Evolutionary conservation across 1,140 invertebrate species (phyloP).

Genomic region (Chironomus striatipennis): DNA sequence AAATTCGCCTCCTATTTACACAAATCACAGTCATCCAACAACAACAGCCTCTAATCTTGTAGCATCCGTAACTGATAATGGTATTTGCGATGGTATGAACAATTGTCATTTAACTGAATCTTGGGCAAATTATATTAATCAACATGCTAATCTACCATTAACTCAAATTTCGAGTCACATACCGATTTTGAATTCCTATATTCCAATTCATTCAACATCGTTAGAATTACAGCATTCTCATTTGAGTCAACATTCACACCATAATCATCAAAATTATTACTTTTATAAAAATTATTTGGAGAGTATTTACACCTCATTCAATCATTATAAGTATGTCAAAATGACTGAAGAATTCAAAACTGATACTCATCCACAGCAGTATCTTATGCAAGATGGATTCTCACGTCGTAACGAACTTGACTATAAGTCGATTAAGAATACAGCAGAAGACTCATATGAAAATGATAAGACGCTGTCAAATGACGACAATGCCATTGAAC

Average conservation of each 20-base stretch:
- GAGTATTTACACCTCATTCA: background rate
- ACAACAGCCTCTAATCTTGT: background rate
- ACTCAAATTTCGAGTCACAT: background rate
- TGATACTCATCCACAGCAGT: background rate
- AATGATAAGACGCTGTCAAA: background rate
- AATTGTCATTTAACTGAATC: conserved; percentile 6
- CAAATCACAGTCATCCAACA: background rate
- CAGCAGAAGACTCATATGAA: background rate
- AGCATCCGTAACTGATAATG: background rate
- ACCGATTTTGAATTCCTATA: conserved; percentile 1
- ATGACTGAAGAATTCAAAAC: background rate
- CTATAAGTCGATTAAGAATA: background rate
- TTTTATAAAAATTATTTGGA: background rate
- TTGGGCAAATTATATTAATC: background rate
- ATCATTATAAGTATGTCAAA: background rate
- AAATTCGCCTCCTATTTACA: too few species aligned
- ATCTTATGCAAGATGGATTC: background rate
- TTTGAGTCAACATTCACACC: background rate
- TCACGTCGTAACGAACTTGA: background rate
- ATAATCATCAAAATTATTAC: background rate
- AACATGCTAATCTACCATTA: background rate
- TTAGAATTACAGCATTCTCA: background rate
- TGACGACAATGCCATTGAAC: background rate
- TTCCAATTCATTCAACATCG: background rate
- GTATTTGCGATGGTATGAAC: conserved; percentile 15